phyloP scores from a whole-genome alignment of 2,113 vertebrate genomes.

The Genyomyrus donnyi region DNA sequence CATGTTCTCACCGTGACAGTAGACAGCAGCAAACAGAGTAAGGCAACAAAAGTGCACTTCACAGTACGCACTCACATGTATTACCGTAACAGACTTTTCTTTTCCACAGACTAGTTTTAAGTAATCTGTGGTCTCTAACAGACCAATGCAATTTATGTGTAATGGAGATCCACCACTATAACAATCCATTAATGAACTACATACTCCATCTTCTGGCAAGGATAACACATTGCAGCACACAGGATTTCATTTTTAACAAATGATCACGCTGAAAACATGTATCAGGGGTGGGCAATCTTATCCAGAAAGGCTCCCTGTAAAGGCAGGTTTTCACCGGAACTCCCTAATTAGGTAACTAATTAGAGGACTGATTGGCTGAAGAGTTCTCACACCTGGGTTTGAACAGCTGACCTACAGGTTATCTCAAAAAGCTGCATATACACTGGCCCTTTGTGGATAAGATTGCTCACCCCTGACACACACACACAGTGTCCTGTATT shows the following conservation, averaged over 20 bases:
- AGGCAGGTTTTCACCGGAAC: too few species aligned
- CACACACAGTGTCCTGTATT: background rate
- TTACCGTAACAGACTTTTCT: background rate
- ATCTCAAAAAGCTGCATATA: too few species aligned
- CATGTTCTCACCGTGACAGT: background rate
- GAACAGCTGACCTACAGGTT: too few species aligned
- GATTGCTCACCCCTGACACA: too few species aligned
- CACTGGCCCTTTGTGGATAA: too few species aligned
- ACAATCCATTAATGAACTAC: slow-evolving; percentile 16
- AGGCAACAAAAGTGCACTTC: background rate
- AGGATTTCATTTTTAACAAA: background rate
- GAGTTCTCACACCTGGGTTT: too few species aligned
- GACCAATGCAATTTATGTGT: background rate
- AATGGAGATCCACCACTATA: background rate
- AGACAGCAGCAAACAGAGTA: background rate
- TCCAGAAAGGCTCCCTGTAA: background rate
- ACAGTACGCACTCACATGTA: background rate
- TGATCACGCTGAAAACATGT: background rate
- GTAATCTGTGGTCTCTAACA: background rate
- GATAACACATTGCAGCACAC: slow-evolving; percentile 25
- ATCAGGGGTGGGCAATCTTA: background rate
- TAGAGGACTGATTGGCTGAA: too few species aligned
- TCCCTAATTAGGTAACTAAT: too few species aligned
- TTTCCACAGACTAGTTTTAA: background rate
- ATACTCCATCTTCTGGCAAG: slow-evolving; percentile 45